Evolutionary conservation across 92 coral and sea anemone genomes (phyloP), one percentile per base, ranked within the genome.

Genomic region (Muricea muricata): DNA sequence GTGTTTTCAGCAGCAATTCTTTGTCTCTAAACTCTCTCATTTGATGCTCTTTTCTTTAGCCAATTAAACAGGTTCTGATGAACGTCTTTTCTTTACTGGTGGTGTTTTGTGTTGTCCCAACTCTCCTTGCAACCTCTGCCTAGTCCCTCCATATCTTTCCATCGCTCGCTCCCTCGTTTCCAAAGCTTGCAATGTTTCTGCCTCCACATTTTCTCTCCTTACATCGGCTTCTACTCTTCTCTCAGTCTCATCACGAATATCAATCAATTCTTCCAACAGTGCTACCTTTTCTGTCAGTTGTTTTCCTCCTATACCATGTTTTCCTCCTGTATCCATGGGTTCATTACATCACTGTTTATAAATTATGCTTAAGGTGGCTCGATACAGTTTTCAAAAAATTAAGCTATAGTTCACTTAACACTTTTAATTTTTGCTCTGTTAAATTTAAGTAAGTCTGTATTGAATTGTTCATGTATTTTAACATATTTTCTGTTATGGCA

Each of bases 81-180:
- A 67, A 34, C 73, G 31, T 65, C 84, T 58, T 63, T 26, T 31
- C 34, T 63, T 82, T 52, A 50, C 63, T 61, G 63, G 75, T 58
- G 75, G 81, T 28, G 45, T 74, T 6, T 55, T 41, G 60, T 61
- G 63, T 81, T 75, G 63, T 3, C 30, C 65, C 65, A 20, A 20
- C 47, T 32, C 54, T 14, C 37, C 83, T 13, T 71, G 55, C 33
- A 61, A n/a, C 33, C 83, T 75, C 84, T 85, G 76, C 77, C 57
- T 75, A 18, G 75, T 84, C 39, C 74, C 82, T 25, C 65, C 74
- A 79, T 57, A 73, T 56, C 58, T 40, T 78, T 75, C 88, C 88
- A 85, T 75, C 1, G 88, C 83, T 42, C 65, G 12, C 40, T 84
- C 33, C 66, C 88, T 74, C 1, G 75, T 74, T 21, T 73, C 88